Conservation (phyloP, 2,888 invertebrate species). For the Cryptocheilus praepositus region DNA sequence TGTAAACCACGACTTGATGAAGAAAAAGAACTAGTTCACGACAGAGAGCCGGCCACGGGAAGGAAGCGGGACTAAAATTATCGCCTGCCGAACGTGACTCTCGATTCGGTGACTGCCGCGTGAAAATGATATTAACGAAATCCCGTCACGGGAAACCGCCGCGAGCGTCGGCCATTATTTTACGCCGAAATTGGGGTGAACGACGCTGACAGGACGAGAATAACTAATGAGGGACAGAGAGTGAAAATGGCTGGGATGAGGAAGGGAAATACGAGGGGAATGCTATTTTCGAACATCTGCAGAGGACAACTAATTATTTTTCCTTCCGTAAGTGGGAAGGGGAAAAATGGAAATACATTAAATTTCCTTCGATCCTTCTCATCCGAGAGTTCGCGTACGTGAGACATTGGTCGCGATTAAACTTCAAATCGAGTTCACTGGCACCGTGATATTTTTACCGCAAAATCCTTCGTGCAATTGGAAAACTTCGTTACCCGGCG, state of each 20-base stretch:
- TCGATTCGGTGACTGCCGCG: slow-evolving; percentile 2
- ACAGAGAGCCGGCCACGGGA: neutral
- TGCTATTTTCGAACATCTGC: slow-evolving; percentile 51
- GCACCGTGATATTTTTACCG: neutral
- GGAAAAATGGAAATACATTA: slow-evolving; percentile 14
- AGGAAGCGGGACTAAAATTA: too few relatives aligned
- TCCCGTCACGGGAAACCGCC: slow-evolving; percentile 33
- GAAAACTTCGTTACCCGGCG: neutral
- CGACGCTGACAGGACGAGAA: slow-evolving; percentile 47
- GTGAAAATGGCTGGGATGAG: too few relatives aligned
- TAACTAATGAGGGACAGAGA: slow-evolving; percentile 45
- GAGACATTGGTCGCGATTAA: neutral
- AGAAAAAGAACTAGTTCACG: too few relatives aligned
- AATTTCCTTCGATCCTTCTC: neutral
- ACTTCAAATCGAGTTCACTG: neutral
- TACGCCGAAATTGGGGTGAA: slow-evolving; percentile 41
- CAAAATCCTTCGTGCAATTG: slow-evolving; percentile 6
- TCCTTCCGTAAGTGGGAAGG: slow-evolving; percentile 16
- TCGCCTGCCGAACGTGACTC: too few relatives aligned
- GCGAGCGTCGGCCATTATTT: slow-evolving; percentile 42
- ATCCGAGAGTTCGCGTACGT: neutral
- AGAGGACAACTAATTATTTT: slow-evolving; percentile 50
- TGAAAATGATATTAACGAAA: slow-evolving; percentile 16
- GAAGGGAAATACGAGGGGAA: slow-evolving; percentile 21
- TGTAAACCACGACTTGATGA: too few relatives aligned